Evolutionary conservation across 1,140 invertebrate species (phyloP).

Genomic region (Brachionus plicatilis): DNA sequence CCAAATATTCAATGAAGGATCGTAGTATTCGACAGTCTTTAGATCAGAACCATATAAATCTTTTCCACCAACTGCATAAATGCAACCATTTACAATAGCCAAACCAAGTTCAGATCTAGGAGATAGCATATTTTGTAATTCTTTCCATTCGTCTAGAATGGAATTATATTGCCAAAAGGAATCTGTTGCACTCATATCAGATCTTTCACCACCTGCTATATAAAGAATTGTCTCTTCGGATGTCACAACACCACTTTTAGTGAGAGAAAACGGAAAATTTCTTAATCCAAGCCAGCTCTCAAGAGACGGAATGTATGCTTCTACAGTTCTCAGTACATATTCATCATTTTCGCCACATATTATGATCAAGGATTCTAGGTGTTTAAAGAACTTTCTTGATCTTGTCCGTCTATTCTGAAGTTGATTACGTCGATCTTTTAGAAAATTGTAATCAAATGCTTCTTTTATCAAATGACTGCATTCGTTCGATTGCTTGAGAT

Average conservation of each 20-base stretch:
- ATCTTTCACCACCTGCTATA: slow-evolving; percentile 6
- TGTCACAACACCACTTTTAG: slow-evolving; percentile 13
- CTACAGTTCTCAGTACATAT: slow-evolving; percentile 10
- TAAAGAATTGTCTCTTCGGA: background rate
- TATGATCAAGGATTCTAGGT: slow-evolving; percentile 21
- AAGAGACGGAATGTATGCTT: background rate
- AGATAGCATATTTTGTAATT: slow-evolving; percentile 58
- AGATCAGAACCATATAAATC: slow-evolving; percentile 70
- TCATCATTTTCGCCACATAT: slow-evolving; percentile 28
- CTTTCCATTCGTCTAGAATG: slow-evolving; percentile 59
- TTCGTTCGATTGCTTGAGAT: slow-evolving; percentile 47
- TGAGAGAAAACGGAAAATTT: background rate
- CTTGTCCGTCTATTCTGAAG: background rate
- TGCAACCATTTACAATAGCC: slow-evolving; percentile 63
- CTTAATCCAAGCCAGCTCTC: background rate
- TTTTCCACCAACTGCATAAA: slow-evolving; percentile 73
- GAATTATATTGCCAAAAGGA: slow-evolving; percentile 59
- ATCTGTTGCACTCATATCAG: background rate
- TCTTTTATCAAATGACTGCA: background rate
- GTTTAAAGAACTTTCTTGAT: slow-evolving; percentile 16
- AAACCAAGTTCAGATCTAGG: slow-evolving; percentile 61
- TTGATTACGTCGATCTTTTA: slow-evolving; percentile 28
- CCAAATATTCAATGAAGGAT: slow-evolving; percentile 58
- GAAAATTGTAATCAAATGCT: slow-evolving; percentile 22
- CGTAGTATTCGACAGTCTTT: slow-evolving; percentile 60